Evolutionary conservation across 2,113 vertebrate genomes (phyloP), one percentile per base, ranked within the genome.

Genomic region (Perca schrenkii): DNA sequence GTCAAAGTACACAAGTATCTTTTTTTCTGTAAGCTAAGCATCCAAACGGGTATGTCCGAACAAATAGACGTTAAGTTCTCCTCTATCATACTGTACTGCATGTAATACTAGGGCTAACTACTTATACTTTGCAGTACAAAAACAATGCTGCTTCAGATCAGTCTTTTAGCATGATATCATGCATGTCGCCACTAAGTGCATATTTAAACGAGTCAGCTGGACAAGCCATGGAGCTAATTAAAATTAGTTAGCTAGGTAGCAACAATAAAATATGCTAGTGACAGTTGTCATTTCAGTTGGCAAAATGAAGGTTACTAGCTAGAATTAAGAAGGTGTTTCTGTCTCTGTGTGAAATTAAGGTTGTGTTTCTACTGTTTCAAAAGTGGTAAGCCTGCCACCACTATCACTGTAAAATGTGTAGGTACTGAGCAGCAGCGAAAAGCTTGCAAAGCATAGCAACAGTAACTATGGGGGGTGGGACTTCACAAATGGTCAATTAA

Each of bases 401-500:
- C 61, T 53, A 61, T 54, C 2, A 34, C 14, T 17, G 17, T 31
- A 67, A 68, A 52, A 14, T 60, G 22, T 46, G 17, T 43, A 43
- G 40, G 40, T 64, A 5, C 28, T 28, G 21, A 25, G 3, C 6
- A 19, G 22, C 11, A 47, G 13, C 11, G 3, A 56, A 58, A 58
- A 56, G 19, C 21, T 56, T 52, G 14, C 74, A 28, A 21, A 49
- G 4, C 25, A 49, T 11, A 69, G 25, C 19, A 67, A 50, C 21
- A 62, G 19, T 62, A 79, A 46, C 50, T 2, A 31, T 1, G 2
- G 22, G 4, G 19, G 28, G 31, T 0, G 13, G 6, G 8, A 43
- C 15, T 63, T 74, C 14, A 47, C n/a, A 12, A 74, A 60, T n/a
- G 22, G 28, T 62, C 47, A 64, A 58, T 65, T 74, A 62, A 65